Percentiles rank a stretch among this genome's conserved stretches.
Evolutionary conservation across 2,113 vertebrate species (phyloP).

Genomic region (Zonotrichia leucophrys): DNA sequence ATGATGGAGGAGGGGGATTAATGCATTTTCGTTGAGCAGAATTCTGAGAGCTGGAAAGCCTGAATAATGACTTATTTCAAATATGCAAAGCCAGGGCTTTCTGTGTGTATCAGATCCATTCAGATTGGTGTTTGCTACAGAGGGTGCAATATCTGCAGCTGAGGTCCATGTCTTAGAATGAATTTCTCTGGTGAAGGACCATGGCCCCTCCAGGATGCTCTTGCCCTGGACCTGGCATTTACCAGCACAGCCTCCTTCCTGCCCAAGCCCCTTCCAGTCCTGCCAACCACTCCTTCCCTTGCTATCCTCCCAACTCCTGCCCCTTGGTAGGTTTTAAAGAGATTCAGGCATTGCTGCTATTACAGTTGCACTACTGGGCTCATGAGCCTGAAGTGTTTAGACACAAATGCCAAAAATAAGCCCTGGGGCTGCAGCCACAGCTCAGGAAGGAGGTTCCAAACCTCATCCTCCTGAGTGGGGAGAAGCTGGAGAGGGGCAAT

Average conservation of each 20-base stretch:
- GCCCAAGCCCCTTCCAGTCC: fast-evolving
- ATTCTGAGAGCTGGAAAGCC: constrained; percentile 24
- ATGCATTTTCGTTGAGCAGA: constrained; percentile 13
- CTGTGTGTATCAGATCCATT: neutral
- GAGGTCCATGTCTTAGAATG: neutral
- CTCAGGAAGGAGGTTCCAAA: neutral
- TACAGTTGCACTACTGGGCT: neutral
- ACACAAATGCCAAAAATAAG: neutral
- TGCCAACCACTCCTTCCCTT: neutral
- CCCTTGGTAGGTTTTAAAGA: neutral
- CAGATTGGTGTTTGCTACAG: neutral
- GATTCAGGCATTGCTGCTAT: neutral
- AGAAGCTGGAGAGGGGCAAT: neutral
- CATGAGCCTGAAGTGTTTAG: neutral
- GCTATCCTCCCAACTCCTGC: neutral
- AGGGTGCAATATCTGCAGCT: neutral
- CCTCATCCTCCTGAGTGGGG: no score
- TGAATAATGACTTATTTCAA: constrained; percentile 28
- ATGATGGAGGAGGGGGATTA: constrained; percentile 25
- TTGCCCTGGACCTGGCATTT: neutral
- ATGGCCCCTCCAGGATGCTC: neutral
- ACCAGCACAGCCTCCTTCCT: neutral
- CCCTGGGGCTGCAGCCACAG: neutral
- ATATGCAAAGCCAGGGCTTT: neutral
- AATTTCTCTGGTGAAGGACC: neutral